These are phyloP conservation scores for Atlantisia rogersi DNA, from an alignment of 2,113 vertebrate species.

Conservation along the genomic window DNA sequence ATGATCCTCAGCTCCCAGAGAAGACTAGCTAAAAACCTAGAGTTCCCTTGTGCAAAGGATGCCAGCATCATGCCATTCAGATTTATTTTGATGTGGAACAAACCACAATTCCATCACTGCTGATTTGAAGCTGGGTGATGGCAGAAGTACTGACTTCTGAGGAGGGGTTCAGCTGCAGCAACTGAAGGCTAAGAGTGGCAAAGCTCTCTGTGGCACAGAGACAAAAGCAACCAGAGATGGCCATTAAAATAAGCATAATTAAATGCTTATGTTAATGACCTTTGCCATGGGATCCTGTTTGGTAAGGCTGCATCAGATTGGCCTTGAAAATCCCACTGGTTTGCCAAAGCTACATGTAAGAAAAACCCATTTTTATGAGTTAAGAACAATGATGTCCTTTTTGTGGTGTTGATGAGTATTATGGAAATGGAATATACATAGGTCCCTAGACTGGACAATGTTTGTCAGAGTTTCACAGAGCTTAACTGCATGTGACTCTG, in stretches of 20 bases:
- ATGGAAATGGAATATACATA: neutral
- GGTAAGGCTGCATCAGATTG: neutral
- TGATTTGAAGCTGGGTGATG: neutral
- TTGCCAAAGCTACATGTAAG: neutral
- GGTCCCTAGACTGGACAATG: neutral
- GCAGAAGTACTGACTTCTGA: neutral
- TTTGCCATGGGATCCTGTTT: neutral
- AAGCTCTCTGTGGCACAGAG: neutral
- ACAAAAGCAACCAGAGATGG: neutral
- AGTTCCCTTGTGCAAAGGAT: fast-evolving
- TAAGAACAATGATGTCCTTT: neutral
- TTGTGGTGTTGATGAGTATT: neutral
- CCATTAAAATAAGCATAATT: neutral
- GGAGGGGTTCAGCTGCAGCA: neutral
- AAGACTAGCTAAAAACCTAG: neutral
- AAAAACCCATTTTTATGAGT: neutral
- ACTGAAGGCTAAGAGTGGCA: neutral
- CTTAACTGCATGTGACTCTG: neutral
- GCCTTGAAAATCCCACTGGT: neutral
- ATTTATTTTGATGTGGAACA: neutral
- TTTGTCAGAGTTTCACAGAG: neutral
- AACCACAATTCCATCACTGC: neutral
- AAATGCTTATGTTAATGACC: neutral
- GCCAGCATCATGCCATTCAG: neutral
- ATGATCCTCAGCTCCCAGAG: neutral